Percentiles rank a stretch among this genome's conserved stretches.
These are phyloP conservation scores for Rhabditophanes sp. DNA, from an alignment of 2,888 invertebrate species.

Conservation along the genomic window DNA sequence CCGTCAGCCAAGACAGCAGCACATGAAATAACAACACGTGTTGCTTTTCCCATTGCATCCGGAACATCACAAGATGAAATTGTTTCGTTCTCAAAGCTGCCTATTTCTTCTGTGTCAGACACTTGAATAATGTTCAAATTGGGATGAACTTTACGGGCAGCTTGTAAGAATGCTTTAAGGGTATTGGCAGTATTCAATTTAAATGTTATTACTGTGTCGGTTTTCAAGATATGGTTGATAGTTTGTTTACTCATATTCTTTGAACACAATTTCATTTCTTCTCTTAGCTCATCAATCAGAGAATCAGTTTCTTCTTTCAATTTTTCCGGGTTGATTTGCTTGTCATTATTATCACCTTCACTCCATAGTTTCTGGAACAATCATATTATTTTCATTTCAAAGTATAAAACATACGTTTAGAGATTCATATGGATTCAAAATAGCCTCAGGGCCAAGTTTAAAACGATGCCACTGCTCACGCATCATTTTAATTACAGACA, in stretches of 20 bases:
- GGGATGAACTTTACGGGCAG: background rate
- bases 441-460: constrained; percentile 12
- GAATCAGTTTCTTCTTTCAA: constrained; percentile 11
- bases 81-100: constrained; percentile 6
- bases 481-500: constrained; percentile 21
- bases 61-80: constrained; percentile 7
- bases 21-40: constrained; percentile 25
- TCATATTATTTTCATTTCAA: background rate
- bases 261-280: constrained; percentile 21
- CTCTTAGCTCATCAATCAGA: constrained; percentile 14
- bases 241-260: constrained; percentile 20
- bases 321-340: constrained; percentile 17
- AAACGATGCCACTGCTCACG: constrained; percentile 21
- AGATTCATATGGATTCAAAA: constrained; percentile 17
- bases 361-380: constrained; percentile 19
- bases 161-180: constrained; percentile 11
- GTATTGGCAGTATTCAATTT: constrained; percentile 17
- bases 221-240: constrained; percentile 16
- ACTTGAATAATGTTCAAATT: constrained; percentile 5
- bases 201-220: constrained; percentile 23
- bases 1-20: constrained; percentile 34
- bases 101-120: constrained; percentile 7
- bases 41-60: constrained; percentile 9
- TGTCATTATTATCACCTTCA: constrained; percentile 8
- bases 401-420: constrained; percentile 12